Conservation (phyloP, 2,797 vertebrate species). For the Syndactyla subalaris region DNA sequence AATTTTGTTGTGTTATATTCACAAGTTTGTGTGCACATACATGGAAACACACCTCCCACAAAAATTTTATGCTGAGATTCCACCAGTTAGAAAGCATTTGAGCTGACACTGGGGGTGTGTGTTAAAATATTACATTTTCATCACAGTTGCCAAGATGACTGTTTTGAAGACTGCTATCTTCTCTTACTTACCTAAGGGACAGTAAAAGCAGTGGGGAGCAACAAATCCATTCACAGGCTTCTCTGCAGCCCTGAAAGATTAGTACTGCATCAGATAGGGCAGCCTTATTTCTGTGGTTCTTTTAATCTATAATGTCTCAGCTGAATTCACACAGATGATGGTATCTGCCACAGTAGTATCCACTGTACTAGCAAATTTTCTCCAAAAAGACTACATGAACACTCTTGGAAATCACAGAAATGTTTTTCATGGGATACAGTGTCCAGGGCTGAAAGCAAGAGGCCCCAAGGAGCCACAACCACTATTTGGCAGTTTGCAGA, state of each 20-base stretch:
- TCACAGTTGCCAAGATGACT: background rate
- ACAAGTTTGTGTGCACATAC: background rate
- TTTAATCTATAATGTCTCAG: background rate
- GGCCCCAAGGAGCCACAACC: background rate
- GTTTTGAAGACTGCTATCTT: background rate
- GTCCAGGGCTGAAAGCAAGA: background rate
- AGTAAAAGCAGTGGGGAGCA: background rate
- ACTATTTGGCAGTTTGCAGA: background rate
- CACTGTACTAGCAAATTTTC: background rate
- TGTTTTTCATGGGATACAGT: background rate
- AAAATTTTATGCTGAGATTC: background rate
- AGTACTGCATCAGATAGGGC: background rate
- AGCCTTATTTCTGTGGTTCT: background rate
- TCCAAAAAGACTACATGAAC: background rate
- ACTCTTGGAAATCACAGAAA: background rate
- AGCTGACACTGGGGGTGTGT: background rate
- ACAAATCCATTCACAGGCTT: background rate
- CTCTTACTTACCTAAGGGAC: background rate
- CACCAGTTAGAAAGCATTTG: background rate
- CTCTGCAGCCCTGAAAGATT: background rate
- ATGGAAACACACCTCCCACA: background rate
- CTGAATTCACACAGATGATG: background rate
- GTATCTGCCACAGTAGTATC: background rate
- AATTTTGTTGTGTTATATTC: background rate
- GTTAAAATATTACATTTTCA: background rate